These are phyloP conservation scores for Albula glossodonta DNA, from an alignment of 2,113 vertebrate genomes.

Conservation along the genomic window DNA sequence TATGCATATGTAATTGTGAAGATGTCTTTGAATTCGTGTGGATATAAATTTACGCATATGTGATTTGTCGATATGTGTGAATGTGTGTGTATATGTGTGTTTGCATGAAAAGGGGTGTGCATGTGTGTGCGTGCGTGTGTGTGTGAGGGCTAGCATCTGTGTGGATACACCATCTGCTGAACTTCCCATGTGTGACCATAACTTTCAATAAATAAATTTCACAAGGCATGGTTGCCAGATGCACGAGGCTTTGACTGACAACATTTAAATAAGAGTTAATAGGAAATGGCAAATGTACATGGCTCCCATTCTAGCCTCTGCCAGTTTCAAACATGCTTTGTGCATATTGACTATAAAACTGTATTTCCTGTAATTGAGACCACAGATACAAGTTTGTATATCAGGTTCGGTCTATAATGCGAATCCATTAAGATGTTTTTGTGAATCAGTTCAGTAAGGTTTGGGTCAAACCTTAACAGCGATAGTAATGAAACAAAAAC, in stretches of 20 bases:
- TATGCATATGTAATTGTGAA: conserved; percentile 32
- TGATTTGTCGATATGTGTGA: conserved; percentile 35
- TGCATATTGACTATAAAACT: conserved; percentile 9
- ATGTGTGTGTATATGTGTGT: conserved; percentile 31
- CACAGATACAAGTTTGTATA: neutral
- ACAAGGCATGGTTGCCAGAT: conserved; percentile 67
- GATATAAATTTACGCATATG: conserved; percentile 31
- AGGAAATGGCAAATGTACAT: conserved; percentile 52
- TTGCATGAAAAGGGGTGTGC: conserved; percentile 37
- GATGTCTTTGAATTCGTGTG: conserved; percentile 35
- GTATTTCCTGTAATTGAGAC: neutral
- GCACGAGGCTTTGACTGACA: conserved; percentile 71
- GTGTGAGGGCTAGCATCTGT: conserved; percentile 41
- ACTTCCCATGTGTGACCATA: conserved; percentile 88
- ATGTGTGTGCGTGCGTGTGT: conserved; percentile 41
- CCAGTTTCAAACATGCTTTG: conserved; percentile 44
- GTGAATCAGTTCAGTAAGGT: no score
- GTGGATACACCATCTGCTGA: conserved; percentile 81
- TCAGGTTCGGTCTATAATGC: neutral
- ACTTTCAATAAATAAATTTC: conserved; percentile 83
- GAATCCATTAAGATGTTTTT: no score
- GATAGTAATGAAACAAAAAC: no score
- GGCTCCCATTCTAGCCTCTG: conserved; percentile 33
- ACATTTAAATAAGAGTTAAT: conserved; percentile 72
- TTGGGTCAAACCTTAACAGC: no score